These are phyloP conservation scores for Hippasteria phrygiana DNA, from an alignment of 53 echinoderm and acorn worm species.

Conservation along the genomic window DNA sequence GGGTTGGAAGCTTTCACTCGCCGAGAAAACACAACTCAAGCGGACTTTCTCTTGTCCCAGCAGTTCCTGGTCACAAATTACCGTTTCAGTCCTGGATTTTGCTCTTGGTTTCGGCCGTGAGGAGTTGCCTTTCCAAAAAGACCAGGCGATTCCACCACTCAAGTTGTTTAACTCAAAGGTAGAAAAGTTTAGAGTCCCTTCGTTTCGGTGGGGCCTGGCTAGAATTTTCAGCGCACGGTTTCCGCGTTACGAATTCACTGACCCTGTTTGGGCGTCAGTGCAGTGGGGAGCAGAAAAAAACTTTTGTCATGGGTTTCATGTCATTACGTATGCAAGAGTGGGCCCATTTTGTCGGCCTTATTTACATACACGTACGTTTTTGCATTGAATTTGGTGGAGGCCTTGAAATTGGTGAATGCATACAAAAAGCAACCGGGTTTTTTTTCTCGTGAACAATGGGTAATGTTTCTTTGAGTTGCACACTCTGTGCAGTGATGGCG, in stretches of 20 bases:
- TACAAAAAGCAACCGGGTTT: not conserved
- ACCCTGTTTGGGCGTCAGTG: constrained; percentile 15
- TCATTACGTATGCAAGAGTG: constrained; percentile 23
- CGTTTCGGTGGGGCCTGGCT: not conserved
- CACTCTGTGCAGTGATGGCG: not conserved
- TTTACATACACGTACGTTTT: not conserved
- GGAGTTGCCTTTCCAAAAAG: no score
- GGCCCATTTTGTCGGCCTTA: not conserved
- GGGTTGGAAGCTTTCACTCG: not conserved
- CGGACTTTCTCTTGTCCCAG: not conserved
- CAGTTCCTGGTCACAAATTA: no score
- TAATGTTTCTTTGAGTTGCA: not conserved
- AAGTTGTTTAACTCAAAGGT: no score
- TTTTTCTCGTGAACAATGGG: not conserved
- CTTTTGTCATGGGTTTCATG: not conserved
- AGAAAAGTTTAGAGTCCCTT: no score
- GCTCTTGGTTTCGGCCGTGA: no score
- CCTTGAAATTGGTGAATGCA: not conserved
- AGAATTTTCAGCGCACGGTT: not conserved
- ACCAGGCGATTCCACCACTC: no score
- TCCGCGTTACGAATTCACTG: constrained; percentile 36
- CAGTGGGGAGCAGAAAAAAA: not conserved
- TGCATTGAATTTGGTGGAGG: constrained; percentile 1
- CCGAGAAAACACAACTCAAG: not conserved
- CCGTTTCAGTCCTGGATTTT: no score